Evolutionary conservation across 2,113 vertebrate genomes (phyloP).

Genomic region (Rissa tridactyla): DNA sequence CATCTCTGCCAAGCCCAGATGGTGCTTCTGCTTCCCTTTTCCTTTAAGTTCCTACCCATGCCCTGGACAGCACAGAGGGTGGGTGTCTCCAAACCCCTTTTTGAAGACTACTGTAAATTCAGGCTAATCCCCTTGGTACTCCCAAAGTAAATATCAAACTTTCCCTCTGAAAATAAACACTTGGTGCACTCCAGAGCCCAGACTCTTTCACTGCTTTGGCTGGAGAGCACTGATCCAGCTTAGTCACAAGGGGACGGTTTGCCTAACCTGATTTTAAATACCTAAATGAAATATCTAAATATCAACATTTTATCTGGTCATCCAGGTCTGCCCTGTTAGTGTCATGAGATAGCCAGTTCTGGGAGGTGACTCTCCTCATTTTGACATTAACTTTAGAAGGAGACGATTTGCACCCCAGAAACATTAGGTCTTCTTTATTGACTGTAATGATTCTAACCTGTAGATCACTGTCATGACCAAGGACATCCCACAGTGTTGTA

Average conservation of each 20-base stretch:
- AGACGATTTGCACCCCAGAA: not conserved
- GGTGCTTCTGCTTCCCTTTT: slow-evolving; percentile 6
- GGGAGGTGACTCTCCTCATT: not conserved
- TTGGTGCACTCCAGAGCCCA: not conserved
- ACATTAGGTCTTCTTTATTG: not conserved
- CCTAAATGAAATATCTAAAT: not conserved
- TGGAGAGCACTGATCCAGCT: not conserved
- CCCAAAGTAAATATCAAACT: not conserved
- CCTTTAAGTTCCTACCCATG: not conserved
- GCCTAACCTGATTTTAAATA: not conserved
- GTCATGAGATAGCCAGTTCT: not conserved
- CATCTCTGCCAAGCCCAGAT: slow-evolving; percentile 11
- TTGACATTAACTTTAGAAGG: not conserved
- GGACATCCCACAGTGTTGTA: not conserved
- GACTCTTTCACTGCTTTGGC: not conserved
- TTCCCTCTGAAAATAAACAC: not conserved
- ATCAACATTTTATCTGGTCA: not conserved
- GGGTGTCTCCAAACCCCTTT: not conserved
- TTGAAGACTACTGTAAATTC: not conserved
- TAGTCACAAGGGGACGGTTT: not conserved
- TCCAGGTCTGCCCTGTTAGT: not conserved
- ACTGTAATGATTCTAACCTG: not conserved
- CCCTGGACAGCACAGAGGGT: not conserved
- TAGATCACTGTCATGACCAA: not conserved
- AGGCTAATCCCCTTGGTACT: not conserved